A percentile compares a stretch with the other conserved stretches of the same genome.
Evolutionary conservation across 23 tunicate genomes (phyloP).

Genomic region (Phallusia fumigata): DNA sequence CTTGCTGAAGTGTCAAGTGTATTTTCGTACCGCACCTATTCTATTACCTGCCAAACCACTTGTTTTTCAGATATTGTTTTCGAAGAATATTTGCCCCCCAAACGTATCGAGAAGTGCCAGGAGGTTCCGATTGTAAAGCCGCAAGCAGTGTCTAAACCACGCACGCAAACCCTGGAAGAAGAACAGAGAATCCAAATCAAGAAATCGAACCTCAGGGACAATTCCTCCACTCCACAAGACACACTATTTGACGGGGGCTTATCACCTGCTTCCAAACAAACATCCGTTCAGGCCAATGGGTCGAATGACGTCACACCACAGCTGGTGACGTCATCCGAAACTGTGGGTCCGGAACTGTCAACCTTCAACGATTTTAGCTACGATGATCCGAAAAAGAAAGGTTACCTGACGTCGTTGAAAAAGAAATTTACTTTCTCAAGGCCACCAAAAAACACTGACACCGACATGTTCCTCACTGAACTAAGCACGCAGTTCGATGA

Average conservation of each 20-base stretch:
- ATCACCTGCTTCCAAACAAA: not conserved
- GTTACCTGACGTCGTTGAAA: conserved; percentile 40
- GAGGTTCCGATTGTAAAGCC: not conserved
- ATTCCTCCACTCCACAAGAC: not conserved
- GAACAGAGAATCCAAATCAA: not conserved
- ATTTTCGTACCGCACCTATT: no score
- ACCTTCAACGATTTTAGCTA: not conserved
- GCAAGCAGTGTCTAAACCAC: not conserved
- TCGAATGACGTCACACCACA: not conserved
- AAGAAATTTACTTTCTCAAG: conserved; percentile 68
- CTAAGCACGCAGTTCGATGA: conserved; percentile 87
- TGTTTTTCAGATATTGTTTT: not conserved
- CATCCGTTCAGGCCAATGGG: not conserved
- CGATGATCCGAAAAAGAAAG: conserved; percentile 43
- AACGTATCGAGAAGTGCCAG: not conserved
- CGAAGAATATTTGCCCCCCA: conserved; percentile 3
- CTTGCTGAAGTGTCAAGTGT: no score
- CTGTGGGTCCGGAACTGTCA: not conserved
- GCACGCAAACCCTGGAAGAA: no score
- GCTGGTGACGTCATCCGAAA: not conserved
- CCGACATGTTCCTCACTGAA: conserved; percentile 79
- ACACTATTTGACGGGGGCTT: not conserved
- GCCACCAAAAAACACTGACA: conserved; percentile 79
- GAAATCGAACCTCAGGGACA: not conserved
- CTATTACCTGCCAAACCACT: no score